These are phyloP conservation scores for Ceratotherium simum DNA, from an alignment of 2,113 vertebrate genomes.

Conservation along the genomic window DNA sequence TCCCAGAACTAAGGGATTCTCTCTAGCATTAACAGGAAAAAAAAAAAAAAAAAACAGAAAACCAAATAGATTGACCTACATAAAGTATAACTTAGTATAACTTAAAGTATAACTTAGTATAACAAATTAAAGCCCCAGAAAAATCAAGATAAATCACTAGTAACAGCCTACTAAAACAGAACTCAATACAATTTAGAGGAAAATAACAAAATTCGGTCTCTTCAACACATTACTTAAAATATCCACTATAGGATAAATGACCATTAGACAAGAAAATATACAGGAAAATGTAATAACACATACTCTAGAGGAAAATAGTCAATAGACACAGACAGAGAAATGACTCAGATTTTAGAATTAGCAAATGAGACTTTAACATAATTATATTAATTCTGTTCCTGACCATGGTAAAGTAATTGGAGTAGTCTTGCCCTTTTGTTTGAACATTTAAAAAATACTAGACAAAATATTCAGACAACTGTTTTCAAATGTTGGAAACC, in stretches of 20 bases:
- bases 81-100: background rate
- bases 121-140: background rate
- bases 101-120: background rate
- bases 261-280: background rate
- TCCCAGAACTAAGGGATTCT: background rate
- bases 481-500: background rate
- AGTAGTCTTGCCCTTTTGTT: background rate
- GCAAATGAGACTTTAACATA: background rate
- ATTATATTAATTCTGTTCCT: background rate
- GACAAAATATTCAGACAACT: background rate
- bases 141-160: background rate
- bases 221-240: background rate
- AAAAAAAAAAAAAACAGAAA: background rate
- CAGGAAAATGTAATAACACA: background rate
- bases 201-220: background rate
- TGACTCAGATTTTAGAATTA: background rate
- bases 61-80: background rate
- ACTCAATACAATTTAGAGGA: background rate
- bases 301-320: background rate
- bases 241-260: background rate
- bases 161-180: background rate
- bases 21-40: background rate
- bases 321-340: conserved; percentile 3
- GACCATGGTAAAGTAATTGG: background rate
- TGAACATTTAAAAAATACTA: background rate